Conservation (phyloP, 1,140 invertebrate genomes). For the Brachionus manjavacas region DNA sequence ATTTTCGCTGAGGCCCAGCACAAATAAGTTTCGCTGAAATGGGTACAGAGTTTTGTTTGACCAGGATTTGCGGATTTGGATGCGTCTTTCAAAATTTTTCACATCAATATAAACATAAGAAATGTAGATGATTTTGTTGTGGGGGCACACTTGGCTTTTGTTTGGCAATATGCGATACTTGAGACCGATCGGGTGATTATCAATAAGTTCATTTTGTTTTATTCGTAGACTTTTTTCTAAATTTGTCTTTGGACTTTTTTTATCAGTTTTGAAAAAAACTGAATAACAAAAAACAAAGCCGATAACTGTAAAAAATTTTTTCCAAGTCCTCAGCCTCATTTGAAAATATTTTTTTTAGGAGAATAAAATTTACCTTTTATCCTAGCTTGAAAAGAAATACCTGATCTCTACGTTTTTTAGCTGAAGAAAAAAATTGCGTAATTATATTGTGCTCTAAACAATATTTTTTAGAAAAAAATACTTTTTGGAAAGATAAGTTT, state of each 20-base stretch:
- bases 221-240: background rate
- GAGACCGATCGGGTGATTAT: background rate
- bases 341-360: background rate
- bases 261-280: background rate
- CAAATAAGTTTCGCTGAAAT: background rate
- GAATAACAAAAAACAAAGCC: background rate
- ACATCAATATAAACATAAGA: constrained; percentile 1
- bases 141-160: background rate
- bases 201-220: background rate
- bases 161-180: background rate
- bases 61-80: background rate
- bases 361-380: background rate
- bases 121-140: background rate
- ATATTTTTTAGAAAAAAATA: background rate
- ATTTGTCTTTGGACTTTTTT: background rate
- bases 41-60: background rate
- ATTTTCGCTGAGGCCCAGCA: background rate
- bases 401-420: background rate
- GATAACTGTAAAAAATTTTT: background rate
- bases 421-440: background rate
- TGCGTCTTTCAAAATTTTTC: background rate
- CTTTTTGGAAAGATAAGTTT: background rate
- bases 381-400: background rate
- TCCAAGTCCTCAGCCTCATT: background rate
- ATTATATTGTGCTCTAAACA: background rate